Evolutionary conservation across 1,140 invertebrate genomes (phyloP), one percentile per base, ranked within the genome.

Genomic region (Coptotermes formosanus): DNA sequence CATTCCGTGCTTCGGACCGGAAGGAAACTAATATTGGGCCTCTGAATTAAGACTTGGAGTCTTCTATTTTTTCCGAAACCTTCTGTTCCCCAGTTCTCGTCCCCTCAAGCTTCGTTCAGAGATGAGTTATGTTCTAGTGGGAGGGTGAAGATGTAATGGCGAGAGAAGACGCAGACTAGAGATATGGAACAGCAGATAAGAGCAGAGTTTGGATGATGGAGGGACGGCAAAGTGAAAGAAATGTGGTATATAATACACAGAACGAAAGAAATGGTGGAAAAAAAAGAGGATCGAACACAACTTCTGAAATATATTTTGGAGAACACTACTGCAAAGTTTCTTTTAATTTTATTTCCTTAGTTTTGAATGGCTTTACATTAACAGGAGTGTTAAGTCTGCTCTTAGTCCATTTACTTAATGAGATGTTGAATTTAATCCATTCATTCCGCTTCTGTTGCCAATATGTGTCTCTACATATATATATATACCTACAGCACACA

Each of bases 101-200:
- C 82, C 82, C 43, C 43, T 23, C 52, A 16, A 30, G 83, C 83
- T 52, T 3, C 83, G 48, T 30, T 11, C 44, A 32, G 83, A 84
- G 52, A 84, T 84, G 83, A 84, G 83, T 84, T 84, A 84, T 84
- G 55, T 52, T 45, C 83, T 52, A 52, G 52, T 16, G 52, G 30
- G 48, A 43, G 43, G 38, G 43, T 48, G 32, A 23, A n/a, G 82
- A 30, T 8, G 52, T 4, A 21, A 11, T 14, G 3, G 82, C 1
- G 43, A 38, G 82, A 12, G 82, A 25, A 38, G 25, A 12, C 6
- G 23, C 2, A 30, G n/a, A 48, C 83, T 52, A 84, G 44, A 84
- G 83, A 84, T 84, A 84, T 84, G 45, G 30, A 52, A 45, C 30
- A 59, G 83, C 30, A 84, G 83, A 84, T 84, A 84, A 84, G 83